These are phyloP conservation scores for Meandrina meandrites DNA, from an alignment of 92 coral and sea anemone species.

Conservation along the genomic window DNA sequence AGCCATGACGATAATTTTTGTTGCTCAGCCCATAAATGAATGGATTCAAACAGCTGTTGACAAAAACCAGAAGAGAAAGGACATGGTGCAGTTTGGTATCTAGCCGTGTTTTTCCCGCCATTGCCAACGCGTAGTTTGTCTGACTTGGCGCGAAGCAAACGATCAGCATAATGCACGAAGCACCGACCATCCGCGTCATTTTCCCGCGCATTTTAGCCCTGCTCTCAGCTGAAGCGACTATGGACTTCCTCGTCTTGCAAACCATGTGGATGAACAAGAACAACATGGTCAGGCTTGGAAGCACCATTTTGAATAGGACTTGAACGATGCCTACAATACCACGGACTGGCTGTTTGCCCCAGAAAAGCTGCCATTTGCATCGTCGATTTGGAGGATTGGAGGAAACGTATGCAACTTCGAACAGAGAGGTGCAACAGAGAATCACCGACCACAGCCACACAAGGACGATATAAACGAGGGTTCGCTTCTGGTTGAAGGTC, in stretches of 20 bases:
- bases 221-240: slow-evolving; percentile 5
- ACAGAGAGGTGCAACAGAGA: background rate
- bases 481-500: slow-evolving; percentile 48
- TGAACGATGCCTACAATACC: background rate
- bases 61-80: slow-evolving; percentile 8
- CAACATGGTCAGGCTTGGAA: slow-evolving; percentile 20
- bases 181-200: slow-evolving; percentile 32
- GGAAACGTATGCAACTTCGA: slow-evolving; percentile 11
- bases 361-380: background rate
- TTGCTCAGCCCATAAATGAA: slow-evolving; percentile 33
- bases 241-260: background rate
- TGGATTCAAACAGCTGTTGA: slow-evolving; percentile 26
- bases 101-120: slow-evolving; percentile 25
- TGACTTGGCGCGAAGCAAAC: slow-evolving; percentile 30
- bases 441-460: slow-evolving; percentile 62
- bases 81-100: slow-evolving; percentile 11
- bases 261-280: slow-evolving; percentile 17
- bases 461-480: slow-evolving; percentile 47
- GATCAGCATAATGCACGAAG: background rate
- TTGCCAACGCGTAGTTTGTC: slow-evolving; percentile 23
- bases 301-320: slow-evolving; percentile 15
- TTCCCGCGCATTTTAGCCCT: slow-evolving; percentile 22
- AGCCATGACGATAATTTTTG: slow-evolving; percentile 24
- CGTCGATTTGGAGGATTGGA: background rate
- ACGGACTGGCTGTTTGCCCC: background rate